These are phyloP conservation scores for Maniola jurtina DNA, from an alignment of 1,140 invertebrate species.

Conservation along the genomic window DNA sequence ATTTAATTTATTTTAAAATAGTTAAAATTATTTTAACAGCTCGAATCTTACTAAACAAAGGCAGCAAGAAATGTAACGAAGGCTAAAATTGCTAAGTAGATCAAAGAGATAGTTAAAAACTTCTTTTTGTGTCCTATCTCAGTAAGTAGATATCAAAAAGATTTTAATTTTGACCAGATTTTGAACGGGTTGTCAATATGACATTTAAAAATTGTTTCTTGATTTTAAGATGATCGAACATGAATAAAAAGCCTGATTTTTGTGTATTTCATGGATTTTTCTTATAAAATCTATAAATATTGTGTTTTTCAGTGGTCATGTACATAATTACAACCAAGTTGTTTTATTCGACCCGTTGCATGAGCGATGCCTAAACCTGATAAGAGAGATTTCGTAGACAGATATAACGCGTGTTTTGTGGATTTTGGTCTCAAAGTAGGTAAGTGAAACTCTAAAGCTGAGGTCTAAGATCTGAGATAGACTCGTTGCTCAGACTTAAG, in stretches of 20 bases:
- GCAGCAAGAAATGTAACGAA: no score
- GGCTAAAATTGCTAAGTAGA: no score
- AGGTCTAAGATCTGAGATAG: no score
- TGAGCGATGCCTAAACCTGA: slow-evolving; percentile 59
- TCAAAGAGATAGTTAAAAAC: no score
- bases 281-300: background rate
- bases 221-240: background rate
- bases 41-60: no score
- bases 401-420: slow-evolving; percentile 61
- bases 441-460: slow-evolving; percentile 36
- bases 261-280: background rate
- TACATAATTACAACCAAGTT: background rate
- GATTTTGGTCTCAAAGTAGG: slow-evolving; percentile 67
- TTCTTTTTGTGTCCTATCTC: no score
- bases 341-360: background rate
- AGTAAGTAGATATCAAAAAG: no score
- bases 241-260: no score
- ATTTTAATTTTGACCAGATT: no score
- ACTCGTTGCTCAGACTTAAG: no score
- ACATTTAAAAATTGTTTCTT: background rate
- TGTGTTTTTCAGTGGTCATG: slow-evolving; percentile 2
- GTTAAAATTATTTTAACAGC: no score
- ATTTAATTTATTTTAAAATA: no score
- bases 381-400: slow-evolving; percentile 60
- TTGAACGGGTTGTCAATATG: background rate